Evolutionary conservation across 2,888 invertebrate species (phyloP), one percentile per base, ranked within the genome.

Genomic region (Drosophila limbata): DNA sequence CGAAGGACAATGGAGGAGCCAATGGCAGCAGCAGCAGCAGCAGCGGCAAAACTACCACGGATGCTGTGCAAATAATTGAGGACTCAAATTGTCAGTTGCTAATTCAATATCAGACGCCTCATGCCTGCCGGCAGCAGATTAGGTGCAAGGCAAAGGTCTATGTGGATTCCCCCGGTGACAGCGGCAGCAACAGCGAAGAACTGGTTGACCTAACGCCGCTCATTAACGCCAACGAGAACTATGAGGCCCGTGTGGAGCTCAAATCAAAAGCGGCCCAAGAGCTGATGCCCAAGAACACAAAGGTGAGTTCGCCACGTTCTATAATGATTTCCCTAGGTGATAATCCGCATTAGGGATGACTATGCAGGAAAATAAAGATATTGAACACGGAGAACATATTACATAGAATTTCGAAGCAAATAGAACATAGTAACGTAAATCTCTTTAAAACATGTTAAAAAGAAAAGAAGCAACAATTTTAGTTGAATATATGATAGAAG

Each of bases 71-170:
- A 88, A 90, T 93, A 88, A 92, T 93, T 88, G 93, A 93, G 90
- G 92, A 93, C 84, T 89, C 92, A 68, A 91, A 92, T 85, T 93
- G 93, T 79, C 90, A 90, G 86, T 77, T 93, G 73, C 81, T 92
- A 82, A 92, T 93, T 85, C 92, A 92, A 84, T 92, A 92, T 82
- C 84, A 88, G 77, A 93, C 93, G 53, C 81, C 90, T 66, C 83
- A 91, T 69, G 93, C 92, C 70, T 93, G 93, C 79, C 90, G 87
- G 51, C 81, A 90, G 77, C 90, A 92, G 89, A 92, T 92, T 79
- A 84, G 78, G 68, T 92, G 92, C 83, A 91, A 90, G 78, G 82
- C 84, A 44, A 85, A 80, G 72, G 77, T 81, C 59, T 90, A 85
- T 61, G 87, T 84, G 59, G 85, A 89, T 65, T 79, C 89, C 9